Conservation (phyloP, 2,888 invertebrate species). For the Theodoxus fluviatilis region DNA sequence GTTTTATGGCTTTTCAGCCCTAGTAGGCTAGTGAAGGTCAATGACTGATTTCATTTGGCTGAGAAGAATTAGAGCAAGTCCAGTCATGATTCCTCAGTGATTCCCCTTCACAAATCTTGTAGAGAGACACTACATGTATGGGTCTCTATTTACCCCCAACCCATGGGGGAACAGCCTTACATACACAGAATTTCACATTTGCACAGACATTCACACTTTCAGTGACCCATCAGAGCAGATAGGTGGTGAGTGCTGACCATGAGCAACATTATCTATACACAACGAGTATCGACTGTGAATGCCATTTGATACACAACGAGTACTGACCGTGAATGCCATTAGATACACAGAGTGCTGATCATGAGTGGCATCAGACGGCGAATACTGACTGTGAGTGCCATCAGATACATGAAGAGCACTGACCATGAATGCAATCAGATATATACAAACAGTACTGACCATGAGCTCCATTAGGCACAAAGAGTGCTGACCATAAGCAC, state of each 20-base stretch:
- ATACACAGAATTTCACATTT: too few species aligned
- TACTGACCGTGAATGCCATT: background rate
- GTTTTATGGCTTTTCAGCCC: too few species aligned
- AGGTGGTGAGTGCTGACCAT: too few species aligned
- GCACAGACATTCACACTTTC: too few species aligned
- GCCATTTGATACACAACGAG: constrained; percentile 66
- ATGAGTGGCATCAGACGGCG: background rate
- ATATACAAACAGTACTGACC: constrained; percentile 59
- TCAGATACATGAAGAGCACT: constrained; percentile 31
- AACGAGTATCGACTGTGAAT: constrained; percentile 60
- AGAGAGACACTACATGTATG: too few species aligned
- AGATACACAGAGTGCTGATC: too few species aligned
- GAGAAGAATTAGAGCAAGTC: too few species aligned
- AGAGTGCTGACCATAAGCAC: background rate
- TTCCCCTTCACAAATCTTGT: too few species aligned
- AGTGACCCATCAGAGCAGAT: background rate
- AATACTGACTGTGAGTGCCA: background rate
- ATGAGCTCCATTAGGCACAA: constrained; percentile 32
- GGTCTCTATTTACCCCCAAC: too few species aligned
- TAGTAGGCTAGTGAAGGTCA: too few species aligned
- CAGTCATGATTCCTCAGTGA: too few species aligned
- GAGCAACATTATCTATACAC: background rate
- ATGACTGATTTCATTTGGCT: too few species aligned
- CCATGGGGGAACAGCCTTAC: background rate
- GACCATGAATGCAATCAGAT: constrained; percentile 66